These are phyloP conservation scores for Scalopus aquaticus DNA, from an alignment of 2,113 vertebrate species.

Conservation along the genomic window DNA sequence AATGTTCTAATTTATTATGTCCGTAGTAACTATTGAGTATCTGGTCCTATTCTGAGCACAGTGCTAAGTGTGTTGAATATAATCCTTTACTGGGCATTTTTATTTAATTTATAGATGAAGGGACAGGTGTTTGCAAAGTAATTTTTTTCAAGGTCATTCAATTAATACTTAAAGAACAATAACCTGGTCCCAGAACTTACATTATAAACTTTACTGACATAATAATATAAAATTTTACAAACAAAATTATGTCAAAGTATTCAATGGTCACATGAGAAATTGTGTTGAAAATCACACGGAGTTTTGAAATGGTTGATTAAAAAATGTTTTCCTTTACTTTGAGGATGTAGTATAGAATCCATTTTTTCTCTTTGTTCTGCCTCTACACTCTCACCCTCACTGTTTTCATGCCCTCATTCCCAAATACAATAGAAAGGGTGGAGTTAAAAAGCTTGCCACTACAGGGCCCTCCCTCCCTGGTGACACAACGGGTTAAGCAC, in stretches of 20 bases:
- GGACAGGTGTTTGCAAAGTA: neutral
- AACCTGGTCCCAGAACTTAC: neutral
- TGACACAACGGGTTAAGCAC: too few relatives aligned
- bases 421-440: neutral
- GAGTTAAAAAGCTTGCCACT: neutral
- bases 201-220: neutral
- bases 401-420: neutral
- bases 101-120: slow-evolving; percentile 15
- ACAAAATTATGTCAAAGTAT: neutral
- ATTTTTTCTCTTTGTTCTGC: neutral
- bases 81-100: neutral
- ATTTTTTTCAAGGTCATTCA: neutral
- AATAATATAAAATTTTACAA: neutral
- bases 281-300: neutral
- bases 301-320: neutral
- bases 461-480: too few relatives aligned
- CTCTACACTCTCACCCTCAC: neutral
- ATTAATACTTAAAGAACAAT: neutral
- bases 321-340: neutral
- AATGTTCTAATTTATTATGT: too few relatives aligned
- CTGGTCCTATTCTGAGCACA: neutral
- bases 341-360: neutral
- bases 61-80: neutral
- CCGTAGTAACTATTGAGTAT: neutral
- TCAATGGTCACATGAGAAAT: neutral